These are phyloP conservation scores for Streblospio benedicti DNA, from an alignment of 1,140 invertebrate species.

Conservation along the genomic window DNA sequence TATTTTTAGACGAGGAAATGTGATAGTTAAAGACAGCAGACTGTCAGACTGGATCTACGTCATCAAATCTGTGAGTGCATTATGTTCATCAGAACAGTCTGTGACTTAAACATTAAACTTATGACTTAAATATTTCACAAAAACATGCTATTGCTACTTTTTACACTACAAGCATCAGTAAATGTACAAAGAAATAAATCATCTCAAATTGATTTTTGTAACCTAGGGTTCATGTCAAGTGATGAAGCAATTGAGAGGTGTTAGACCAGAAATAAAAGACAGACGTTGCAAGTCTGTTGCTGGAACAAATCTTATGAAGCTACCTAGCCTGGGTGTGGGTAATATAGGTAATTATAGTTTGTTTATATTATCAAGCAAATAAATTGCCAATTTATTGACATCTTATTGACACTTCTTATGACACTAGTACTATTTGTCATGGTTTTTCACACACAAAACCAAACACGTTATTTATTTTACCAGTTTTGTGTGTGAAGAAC, in stretches of 20 bases:
- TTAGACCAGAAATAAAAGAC: no score
- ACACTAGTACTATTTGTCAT: no score
- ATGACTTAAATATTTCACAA: neutral
- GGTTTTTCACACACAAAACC: no score
- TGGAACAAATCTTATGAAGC: no score
- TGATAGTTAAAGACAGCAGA: slow-evolving; percentile 41
- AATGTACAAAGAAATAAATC: neutral
- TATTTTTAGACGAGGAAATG: slow-evolving; percentile 30
- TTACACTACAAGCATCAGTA: neutral
- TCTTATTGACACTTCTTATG: no score
- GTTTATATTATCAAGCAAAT: no score
- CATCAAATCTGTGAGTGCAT: slow-evolving; percentile 31
- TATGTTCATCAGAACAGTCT: neutral
- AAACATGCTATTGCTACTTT: neutral
- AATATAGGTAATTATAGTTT: no score
- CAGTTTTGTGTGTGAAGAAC: no score
- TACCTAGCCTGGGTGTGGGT: no score
- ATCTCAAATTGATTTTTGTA: neutral
- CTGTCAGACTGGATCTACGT: slow-evolving; percentile 41
- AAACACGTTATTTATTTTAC: no score
- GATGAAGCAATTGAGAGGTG: slow-evolving; percentile 34
- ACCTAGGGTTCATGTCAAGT: slow-evolving; percentile 35
- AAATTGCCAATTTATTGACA: no score
- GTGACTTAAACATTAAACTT: slow-evolving; percentile 24
- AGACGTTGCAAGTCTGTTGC: no score